A percentile compares a stretch with the other conserved stretches of the same genome.
These are phyloP conservation scores for Heteromurus nitidus DNA, from an alignment of 2,888 invertebrate genomes.

Conservation along the genomic window DNA sequence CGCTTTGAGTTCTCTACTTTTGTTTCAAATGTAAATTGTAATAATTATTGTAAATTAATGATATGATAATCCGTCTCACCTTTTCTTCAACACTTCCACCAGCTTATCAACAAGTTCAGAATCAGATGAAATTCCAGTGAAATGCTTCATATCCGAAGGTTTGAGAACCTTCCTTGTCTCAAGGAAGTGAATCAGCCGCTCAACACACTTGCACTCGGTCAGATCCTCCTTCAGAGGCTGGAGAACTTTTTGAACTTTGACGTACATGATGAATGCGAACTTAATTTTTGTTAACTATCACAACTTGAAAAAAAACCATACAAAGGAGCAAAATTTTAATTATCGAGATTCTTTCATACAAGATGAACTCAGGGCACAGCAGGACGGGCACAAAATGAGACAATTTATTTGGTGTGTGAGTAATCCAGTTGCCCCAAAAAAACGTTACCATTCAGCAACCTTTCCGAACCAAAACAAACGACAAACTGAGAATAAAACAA, in stretches of 20 bases:
- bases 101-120: slow-evolving; percentile 59
- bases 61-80: slow-evolving; percentile 45
- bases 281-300: no score
- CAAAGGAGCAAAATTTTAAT: no score
- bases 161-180: slow-evolving; percentile 59
- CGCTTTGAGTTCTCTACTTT: neutral
- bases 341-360: no score
- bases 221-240: slow-evolving; percentile 66
- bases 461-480: slow-evolving; percentile 54
- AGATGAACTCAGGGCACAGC: no score
- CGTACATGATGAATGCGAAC: no score
- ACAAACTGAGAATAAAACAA: slow-evolving; percentile 54
- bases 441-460: no score
- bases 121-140: slow-evolving; percentile 61
- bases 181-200: slow-evolving; percentile 56
- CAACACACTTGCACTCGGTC: slow-evolving; percentile 67
- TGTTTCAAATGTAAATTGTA: neutral
- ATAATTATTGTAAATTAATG: neutral
- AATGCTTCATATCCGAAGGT: slow-evolving; percentile 61
- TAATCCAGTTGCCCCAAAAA: no score
- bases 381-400: no score
- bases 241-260: slow-evolving; percentile 66
- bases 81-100: slow-evolving; percentile 63
- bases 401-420: no score
- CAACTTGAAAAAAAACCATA: no score